phyloP scores from a whole-genome alignment of 2,113 vertebrate genomes.

The Lynx canadensis region DNA sequence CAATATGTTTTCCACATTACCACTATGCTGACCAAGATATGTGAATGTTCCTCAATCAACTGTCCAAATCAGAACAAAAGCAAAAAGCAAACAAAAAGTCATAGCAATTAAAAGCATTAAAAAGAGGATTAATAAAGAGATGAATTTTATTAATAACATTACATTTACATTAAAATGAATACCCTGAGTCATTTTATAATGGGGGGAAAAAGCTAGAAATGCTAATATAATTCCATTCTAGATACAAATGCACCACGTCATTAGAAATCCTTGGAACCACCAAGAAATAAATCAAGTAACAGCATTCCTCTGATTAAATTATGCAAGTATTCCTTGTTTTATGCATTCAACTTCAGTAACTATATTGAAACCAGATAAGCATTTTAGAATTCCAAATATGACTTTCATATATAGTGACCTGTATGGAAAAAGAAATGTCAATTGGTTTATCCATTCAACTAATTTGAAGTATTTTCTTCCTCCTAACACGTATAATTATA shows the following conservation, averaged over 20 bases:
- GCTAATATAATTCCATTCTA: neutral
- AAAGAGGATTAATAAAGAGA: neutral
- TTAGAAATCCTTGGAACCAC: neutral
- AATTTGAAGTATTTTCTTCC: neutral
- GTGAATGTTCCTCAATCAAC: neutral
- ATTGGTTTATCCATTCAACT: neutral
- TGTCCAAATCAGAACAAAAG: constrained; percentile 22
- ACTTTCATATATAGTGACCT: neutral
- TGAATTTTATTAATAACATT: neutral
- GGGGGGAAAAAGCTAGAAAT: neutral
- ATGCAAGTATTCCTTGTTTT: neutral
- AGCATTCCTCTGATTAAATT: neutral
- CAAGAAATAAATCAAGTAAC: neutral
- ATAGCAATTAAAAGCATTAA: neutral
- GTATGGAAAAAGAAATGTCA: neutral
- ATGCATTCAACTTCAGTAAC: neutral
- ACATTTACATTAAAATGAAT: neutral
- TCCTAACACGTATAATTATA: neutral
- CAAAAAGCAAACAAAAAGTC: neutral
- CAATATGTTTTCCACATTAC: neutral
- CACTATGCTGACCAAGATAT: neutral
- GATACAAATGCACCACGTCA: neutral
- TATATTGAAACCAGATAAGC: neutral
- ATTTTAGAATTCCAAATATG: neutral
- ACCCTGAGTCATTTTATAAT: neutral